These are phyloP conservation scores for Lathronympha strigana DNA, from an alignment of 2,888 invertebrate species.

Conservation along the genomic window DNA sequence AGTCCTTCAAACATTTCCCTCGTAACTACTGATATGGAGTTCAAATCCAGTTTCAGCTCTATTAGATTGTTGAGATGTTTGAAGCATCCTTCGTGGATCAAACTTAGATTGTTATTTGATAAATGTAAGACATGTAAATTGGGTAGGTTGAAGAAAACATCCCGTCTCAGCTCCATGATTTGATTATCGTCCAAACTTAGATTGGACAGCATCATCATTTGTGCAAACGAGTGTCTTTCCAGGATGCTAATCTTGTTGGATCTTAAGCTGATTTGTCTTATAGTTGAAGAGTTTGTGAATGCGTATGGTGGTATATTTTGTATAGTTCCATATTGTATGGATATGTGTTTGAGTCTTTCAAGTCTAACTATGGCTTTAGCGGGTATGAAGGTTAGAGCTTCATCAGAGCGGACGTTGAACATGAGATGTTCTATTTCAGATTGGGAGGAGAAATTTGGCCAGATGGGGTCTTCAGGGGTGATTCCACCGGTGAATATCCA, in stretches of 20 bases:
- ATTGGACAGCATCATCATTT: constrained; percentile 88
- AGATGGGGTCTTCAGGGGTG: constrained; percentile 87
- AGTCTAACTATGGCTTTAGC: constrained; percentile 87
- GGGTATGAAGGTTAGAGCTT: constrained; percentile 88
- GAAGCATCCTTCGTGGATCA: constrained; percentile 94
- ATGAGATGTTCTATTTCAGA: constrained; percentile 87
- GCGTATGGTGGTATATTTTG: constrained; percentile 88
- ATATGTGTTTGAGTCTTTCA: constrained; percentile 87
- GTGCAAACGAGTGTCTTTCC: constrained; percentile 88
- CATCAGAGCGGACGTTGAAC: constrained; percentile 88
- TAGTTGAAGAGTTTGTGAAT: constrained; percentile 89
- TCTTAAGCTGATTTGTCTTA: constrained; percentile 87
- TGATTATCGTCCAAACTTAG: constrained; percentile 90
- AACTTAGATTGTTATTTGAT: constrained; percentile 93
- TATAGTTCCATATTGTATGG: constrained; percentile 89
- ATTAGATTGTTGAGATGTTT: constrained; percentile 88
- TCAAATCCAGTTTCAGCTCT: constrained; percentile 91
- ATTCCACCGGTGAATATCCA: constrained; percentile 87
- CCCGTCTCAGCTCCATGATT: constrained; percentile 88
- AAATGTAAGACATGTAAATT: constrained; percentile 89
- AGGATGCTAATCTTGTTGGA: constrained; percentile 88
- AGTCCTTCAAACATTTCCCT: constrained; percentile 91
- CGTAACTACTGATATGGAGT: constrained; percentile 90
- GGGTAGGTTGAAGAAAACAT: constrained; percentile 90
- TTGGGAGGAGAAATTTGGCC: constrained; percentile 90